These are phyloP conservation scores for Hirundichthys speculiger DNA, from an alignment of 2,113 vertebrate genomes.

Conservation along the genomic window DNA sequence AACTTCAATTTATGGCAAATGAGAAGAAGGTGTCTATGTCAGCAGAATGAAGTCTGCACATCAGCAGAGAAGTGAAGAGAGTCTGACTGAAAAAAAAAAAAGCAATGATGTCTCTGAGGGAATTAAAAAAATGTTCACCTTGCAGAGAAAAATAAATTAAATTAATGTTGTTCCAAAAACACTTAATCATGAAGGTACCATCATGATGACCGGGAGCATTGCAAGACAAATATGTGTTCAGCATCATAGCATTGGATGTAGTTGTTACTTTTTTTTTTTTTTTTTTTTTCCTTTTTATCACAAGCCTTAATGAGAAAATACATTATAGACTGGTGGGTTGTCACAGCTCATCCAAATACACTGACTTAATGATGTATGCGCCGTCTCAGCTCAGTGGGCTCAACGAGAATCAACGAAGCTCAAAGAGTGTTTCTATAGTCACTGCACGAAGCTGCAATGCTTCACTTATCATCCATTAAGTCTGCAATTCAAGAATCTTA, in stretches of 20 bases:
- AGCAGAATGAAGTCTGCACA: conserved; percentile 32
- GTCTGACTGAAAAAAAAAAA: background rate
- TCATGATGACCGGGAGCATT: conserved; percentile 9
- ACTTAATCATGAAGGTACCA: background rate
- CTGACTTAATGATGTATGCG: conserved; percentile 22
- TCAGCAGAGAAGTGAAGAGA: conserved; percentile 23
- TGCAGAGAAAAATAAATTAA: conserved; percentile 1
- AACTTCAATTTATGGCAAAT: conserved; percentile 33
- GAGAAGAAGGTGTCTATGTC: conserved; percentile 26
- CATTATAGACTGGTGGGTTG: conserved; percentile 5
- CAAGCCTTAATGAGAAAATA: conserved; percentile 14
- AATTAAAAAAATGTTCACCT: conserved; percentile 14
- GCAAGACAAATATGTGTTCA: conserved; percentile 16
- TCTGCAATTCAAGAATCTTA: conserved; percentile 25
- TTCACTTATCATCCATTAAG: conserved; percentile 52
- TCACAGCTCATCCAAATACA: conserved; percentile 11
- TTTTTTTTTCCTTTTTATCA: too few species aligned
- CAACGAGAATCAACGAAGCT: conserved; percentile 32
- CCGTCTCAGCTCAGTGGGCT: conserved; percentile 38
- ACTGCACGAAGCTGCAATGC: conserved; percentile 17
- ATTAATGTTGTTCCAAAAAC: conserved; percentile 9
- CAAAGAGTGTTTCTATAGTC: conserved; percentile 31
- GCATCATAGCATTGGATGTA: conserved; percentile 8
- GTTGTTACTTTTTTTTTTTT: conserved; percentile 14
- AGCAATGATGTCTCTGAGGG: conserved; percentile 7